phyloP scores from a whole-genome alignment of 2,113 vertebrate species.

The Pollachius pollachius region DNA sequence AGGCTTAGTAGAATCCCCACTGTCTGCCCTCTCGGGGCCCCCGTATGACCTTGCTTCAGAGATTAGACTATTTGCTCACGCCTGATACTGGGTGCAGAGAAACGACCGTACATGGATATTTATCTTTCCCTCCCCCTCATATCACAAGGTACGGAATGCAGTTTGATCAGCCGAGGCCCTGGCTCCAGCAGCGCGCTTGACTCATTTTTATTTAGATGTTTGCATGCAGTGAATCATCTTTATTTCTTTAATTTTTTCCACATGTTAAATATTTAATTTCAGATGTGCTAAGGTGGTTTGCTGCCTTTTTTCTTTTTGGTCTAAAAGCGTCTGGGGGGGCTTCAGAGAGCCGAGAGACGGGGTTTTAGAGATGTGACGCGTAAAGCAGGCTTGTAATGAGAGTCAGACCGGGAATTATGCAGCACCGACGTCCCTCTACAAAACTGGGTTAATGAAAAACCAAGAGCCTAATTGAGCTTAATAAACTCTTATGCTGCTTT shows the following conservation, averaged over 20 bases:
- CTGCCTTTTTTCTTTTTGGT: conserved; percentile 47
- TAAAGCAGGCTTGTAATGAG: conserved; percentile 52
- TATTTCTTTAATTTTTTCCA: conserved; percentile 35
- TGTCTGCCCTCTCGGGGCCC: conserved; percentile 15
- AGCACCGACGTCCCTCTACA: conserved; percentile 67
- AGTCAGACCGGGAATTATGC: conserved; percentile 66
- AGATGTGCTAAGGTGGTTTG: conserved; percentile 37
- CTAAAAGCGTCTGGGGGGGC: conserved; percentile 58
- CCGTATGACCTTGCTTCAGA: conserved; percentile 48
- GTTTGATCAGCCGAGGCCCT: not conserved
- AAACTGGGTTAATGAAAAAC: conserved; percentile 78
- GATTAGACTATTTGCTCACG: conserved; percentile 46
- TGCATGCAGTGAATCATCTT: conserved; percentile 14
- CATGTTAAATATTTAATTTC: conserved; percentile 50
- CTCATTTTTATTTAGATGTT: not conserved
- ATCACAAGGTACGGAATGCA: conserved; percentile 7
- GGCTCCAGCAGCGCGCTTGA: not conserved
- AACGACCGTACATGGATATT: conserved; percentile 36
- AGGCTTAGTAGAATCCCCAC: conserved; percentile 29
- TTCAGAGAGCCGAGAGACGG: conserved; percentile 61
- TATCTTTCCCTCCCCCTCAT: conserved; percentile 28
- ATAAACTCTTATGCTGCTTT: conserved; percentile 60
- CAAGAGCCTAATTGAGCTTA: conserved; percentile 73
- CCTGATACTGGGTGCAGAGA: conserved; percentile 29
- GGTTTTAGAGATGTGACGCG: conserved; percentile 17